These are phyloP conservation scores for Spialia ferax DNA, from an alignment of 2,888 invertebrate genomes.

Conservation along the genomic window DNA sequence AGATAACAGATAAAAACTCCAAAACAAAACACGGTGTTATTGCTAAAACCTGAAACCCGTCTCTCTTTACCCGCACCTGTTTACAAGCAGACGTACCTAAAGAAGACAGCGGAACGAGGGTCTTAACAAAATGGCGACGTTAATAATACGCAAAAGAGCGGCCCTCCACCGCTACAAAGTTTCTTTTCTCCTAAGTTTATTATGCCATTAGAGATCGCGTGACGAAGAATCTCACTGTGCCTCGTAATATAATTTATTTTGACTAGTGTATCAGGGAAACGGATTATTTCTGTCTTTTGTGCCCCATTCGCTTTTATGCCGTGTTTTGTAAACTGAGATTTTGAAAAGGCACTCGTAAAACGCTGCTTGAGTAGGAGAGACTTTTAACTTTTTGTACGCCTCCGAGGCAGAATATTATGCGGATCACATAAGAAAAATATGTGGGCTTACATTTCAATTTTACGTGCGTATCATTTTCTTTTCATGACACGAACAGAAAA, in stretches of 20 bases:
- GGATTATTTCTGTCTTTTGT: slow-evolving; percentile 59
- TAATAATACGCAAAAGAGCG: slow-evolving; percentile 83
- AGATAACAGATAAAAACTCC: not conserved
- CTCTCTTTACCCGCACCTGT: slow-evolving; percentile 1
- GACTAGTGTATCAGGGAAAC: slow-evolving; percentile 67
- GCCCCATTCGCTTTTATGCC: slow-evolving; percentile 23
- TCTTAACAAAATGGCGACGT: slow-evolving; percentile 66
- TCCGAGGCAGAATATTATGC: not conserved
- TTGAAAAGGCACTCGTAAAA: slow-evolving; percentile 18
- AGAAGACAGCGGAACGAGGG: slow-evolving; percentile 52
- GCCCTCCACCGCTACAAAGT: slow-evolving; percentile 67
- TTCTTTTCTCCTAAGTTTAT: slow-evolving; percentile 79
- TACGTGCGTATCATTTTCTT: not conserved
- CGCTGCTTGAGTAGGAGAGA: not conserved
- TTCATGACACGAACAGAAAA: not conserved
- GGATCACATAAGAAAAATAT: not conserved
- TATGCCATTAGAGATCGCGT: slow-evolving; percentile 83
- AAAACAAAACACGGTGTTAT: not conserved
- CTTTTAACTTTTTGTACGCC: slow-evolving; percentile 14
- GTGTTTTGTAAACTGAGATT: slow-evolving; percentile 31
- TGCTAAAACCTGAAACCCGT: not conserved
- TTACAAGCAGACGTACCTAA: slow-evolving; percentile 51
- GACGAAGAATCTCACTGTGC: slow-evolving; percentile 70
- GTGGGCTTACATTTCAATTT: not conserved
- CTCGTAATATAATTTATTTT: slow-evolving; percentile 73